Base-by-base conservation (phyloP, 2,888 invertebrate genomes). In the Bellardia bayeri region DNA sequence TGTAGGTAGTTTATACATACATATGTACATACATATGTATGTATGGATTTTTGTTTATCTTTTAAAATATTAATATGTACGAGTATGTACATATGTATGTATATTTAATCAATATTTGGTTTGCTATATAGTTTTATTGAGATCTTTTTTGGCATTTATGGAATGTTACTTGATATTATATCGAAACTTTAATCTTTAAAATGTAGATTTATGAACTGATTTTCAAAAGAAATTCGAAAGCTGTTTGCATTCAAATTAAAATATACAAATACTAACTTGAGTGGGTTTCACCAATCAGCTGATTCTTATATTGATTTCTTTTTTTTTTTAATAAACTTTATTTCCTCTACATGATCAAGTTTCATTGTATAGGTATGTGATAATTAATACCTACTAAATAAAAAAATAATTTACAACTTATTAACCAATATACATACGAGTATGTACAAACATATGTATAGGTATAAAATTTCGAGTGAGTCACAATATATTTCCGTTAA, bases 401-500 rank as follows among this genome's bases (percentile, higher is more conserved):
- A 66, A 66, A 30, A 45, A 23, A 30, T 66, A 45, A 66, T 23
- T 66, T 45, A 64, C 40, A 64, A 16, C 63, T 40, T 64, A n/a
- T 45, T 45, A 45, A 42, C 30, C 30, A 66, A 64, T 42, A 30
- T 58, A 23, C 23, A 23, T 23, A 23, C 23, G 23, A 23, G 23
- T 23, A 23, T 23, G 23, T 23, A 23, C 23, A 23, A 23, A 23
- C 1, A 23, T 23, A 23, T 23, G 23, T 23, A 64, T 42, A 30
- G 13, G 30, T 30, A 30, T 30, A 30, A 58, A 64, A 8, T 6
- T 66, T 33, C 56, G 54, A 61, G 11, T 80, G 69, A 69, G 37
- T 71, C 79, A 80, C 51, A 49, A 37, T 49, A 16, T 68, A 49
- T 61, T 66, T 69, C 33, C 69, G 61, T 58, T 69, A 49, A 51